These are phyloP conservation scores for Larimichthys polyactis DNA, from an alignment of 2,113 vertebrate species.

Conservation along the genomic window DNA sequence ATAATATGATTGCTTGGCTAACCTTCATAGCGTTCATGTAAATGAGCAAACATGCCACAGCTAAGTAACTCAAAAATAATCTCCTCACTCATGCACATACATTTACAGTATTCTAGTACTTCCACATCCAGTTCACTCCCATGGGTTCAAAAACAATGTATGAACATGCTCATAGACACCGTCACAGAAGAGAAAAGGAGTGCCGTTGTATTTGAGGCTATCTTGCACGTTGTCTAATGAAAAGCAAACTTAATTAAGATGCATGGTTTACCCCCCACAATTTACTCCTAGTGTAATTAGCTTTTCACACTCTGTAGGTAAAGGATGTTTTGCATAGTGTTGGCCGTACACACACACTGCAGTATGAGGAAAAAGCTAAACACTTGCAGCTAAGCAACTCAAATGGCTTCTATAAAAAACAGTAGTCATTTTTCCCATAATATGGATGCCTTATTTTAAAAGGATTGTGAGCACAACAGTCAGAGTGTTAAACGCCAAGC, in stretches of 20 bases:
- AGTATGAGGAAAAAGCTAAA: slow-evolving; percentile 21
- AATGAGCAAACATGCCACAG: slow-evolving; percentile 30
- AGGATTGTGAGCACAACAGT: slow-evolving; percentile 25
- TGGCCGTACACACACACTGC: slow-evolving; percentile 26
- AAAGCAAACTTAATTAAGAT: slow-evolving; percentile 80
- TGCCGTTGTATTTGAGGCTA: slow-evolving; percentile 55
- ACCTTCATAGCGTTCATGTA: slow-evolving; percentile 44
- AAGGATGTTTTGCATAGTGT: slow-evolving; percentile 64
- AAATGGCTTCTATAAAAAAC: slow-evolving; percentile 35
- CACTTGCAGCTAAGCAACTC: slow-evolving; percentile 35
- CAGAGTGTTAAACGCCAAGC: slow-evolving; percentile 32
- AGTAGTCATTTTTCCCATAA: slow-evolving; percentile 10
- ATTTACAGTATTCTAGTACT: background rate
- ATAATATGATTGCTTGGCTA: slow-evolving; percentile 40
- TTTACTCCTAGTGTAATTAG: slow-evolving; percentile 77
- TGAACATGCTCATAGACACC: slow-evolving; percentile 24
- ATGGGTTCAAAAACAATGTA: slow-evolving; percentile 14
- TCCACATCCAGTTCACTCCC: slow-evolving; percentile 5
- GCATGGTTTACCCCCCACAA: slow-evolving; percentile 65
- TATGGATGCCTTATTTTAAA: slow-evolving; percentile 20
- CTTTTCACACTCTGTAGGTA: slow-evolving; percentile 74
- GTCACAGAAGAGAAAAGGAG: slow-evolving; percentile 2
- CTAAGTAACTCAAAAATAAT: slow-evolving; percentile 6
- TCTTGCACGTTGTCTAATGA: slow-evolving; percentile 75
- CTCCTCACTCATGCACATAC: background rate